Percentiles rank a stretch among this genome's conserved stretches.
Evolutionary conservation across 1,140 invertebrate genomes (phyloP).

Genomic region (Phenacoccus solenopsis): DNA sequence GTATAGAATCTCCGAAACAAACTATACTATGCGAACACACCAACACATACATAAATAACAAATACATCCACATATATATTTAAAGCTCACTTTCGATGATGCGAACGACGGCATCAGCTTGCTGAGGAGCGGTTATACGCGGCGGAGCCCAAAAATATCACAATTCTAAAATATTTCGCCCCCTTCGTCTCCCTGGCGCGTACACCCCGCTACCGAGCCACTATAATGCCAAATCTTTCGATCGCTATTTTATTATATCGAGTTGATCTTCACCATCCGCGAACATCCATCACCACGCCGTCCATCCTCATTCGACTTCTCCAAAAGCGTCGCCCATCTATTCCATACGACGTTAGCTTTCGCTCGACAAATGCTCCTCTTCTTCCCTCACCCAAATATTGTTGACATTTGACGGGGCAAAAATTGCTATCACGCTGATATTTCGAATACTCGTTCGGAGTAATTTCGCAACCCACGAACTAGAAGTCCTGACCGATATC

Average conservation of each 20-base stretch:
- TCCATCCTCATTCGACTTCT: no score
- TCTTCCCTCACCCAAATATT: no score
- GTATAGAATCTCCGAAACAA: background rate
- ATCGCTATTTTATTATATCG: background rate
- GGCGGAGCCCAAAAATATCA: conserved; percentile 1
- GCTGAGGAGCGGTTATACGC: background rate
- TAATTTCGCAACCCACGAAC: no score
- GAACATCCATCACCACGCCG: no score
- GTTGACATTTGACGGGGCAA: no score
- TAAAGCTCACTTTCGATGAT: background rate
- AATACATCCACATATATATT: background rate
- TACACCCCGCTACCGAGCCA: background rate
- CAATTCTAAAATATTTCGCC: conserved; percentile 2
- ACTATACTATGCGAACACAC: background rate
- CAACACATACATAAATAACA: conserved; percentile 2
- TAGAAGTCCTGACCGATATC: no score
- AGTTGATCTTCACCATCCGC: no score
- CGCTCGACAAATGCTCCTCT: no score
- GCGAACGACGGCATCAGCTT: background rate
- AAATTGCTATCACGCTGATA: no score
- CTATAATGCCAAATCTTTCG: background rate
- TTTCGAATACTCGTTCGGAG: no score
- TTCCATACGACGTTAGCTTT: no score
- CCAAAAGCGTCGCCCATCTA: no score
- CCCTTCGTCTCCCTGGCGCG: background rate